Evolutionary conservation across 2,888 invertebrate genomes (phyloP).

Genomic region (Thyatira batis): DNA sequence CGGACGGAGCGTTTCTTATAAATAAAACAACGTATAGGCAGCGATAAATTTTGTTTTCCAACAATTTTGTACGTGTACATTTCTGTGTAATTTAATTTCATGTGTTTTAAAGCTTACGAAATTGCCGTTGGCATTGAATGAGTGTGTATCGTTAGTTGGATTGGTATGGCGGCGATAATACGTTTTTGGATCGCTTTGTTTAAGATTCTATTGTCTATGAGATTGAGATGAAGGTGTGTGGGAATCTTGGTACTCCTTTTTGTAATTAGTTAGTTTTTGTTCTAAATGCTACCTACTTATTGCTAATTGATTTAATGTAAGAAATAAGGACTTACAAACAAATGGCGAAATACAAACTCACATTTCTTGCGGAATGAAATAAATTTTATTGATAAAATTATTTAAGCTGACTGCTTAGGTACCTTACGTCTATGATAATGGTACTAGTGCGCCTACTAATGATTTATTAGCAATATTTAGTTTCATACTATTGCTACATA

Average conservation of each 20-base stretch:
- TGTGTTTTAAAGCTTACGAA: conserved; percentile 60
- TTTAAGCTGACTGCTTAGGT: no score
- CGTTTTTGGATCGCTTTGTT: not conserved
- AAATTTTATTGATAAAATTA: no score
- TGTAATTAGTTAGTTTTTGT: not conserved
- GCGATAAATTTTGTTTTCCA: conserved; percentile 75
- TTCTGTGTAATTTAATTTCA: conserved; percentile 73
- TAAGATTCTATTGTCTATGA: not conserved
- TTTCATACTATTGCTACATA: no score
- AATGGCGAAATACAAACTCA: no score
- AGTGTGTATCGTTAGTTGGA: conserved; percentile 38
- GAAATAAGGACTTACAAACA: no score
- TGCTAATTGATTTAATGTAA: no score
- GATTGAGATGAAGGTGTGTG: not conserved
- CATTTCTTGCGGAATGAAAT: no score
- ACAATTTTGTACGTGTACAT: conserved; percentile 68
- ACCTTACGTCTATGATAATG: no score
- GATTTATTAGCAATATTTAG: no score
- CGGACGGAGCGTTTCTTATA: conserved; percentile 75
- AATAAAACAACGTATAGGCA: conserved; percentile 80
- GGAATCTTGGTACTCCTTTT: not conserved
- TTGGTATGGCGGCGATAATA: conserved; percentile 24
- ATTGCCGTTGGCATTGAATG: conserved; percentile 60
- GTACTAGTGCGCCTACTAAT: no score
- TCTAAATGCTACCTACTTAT: no score